These are phyloP conservation scores for Nipponia nippon DNA, from an alignment of 2,113 vertebrate genomes.

Conservation along the genomic window DNA sequence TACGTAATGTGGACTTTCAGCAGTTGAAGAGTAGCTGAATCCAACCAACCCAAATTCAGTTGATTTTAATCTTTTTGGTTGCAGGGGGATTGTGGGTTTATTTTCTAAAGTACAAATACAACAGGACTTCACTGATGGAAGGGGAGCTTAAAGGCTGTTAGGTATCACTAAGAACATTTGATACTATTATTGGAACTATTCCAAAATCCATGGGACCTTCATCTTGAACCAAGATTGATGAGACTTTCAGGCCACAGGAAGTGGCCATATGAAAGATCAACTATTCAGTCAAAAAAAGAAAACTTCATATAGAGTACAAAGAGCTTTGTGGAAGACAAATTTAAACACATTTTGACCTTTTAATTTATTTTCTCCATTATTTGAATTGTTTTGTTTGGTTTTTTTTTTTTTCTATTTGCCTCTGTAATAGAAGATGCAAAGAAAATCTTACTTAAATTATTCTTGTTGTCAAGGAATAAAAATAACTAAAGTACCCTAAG, in stretches of 20 bases:
- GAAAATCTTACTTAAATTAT: not conserved
- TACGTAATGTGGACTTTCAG: not conserved
- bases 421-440: not conserved
- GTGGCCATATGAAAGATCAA: not conserved
- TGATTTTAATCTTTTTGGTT: not conserved
- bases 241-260: not conserved
- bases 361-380: not conserved
- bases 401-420: rapidly evolving
- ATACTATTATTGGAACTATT: not conserved
- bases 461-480: not conserved
- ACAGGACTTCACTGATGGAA: not conserved
- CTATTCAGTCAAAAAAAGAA: not conserved
- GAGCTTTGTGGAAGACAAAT: not conserved
- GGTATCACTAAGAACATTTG: not conserved
- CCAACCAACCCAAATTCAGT: not conserved
- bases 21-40: not conserved
- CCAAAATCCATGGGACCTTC: not conserved
- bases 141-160: not conserved
- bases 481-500: not conserved
- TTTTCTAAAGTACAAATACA: not conserved
- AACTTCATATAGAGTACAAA: not conserved
- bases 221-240: not conserved
- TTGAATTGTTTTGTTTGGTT: rapidly evolving
- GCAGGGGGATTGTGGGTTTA: rapidly evolving
- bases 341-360: not conserved